These are phyloP conservation scores for Cheirogaleus major DNA, from an alignment of 2,797 vertebrate species.

Conservation along the genomic window DNA sequence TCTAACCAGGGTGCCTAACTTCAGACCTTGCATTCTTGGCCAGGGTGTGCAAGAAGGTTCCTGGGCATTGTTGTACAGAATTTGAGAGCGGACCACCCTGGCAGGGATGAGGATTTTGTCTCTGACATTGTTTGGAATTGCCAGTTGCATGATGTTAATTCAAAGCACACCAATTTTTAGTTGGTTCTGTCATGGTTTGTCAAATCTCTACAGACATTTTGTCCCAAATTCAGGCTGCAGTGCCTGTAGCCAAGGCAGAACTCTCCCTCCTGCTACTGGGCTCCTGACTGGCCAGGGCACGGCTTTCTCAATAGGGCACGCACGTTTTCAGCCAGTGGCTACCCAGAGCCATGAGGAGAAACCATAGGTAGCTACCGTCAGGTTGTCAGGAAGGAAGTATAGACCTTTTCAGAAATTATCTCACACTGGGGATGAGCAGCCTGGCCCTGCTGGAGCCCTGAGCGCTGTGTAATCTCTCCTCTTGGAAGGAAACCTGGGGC, in stretches of 20 bases:
- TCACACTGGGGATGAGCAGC: neutral
- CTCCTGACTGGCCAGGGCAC: neutral
- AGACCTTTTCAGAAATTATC: neutral
- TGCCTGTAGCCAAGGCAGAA: neutral
- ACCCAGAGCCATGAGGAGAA: neutral
- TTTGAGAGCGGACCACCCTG: too few species aligned
- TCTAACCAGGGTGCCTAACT: neutral
- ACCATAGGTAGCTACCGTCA: neutral
- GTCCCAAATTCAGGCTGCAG: neutral
- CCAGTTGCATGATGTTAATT: neutral
- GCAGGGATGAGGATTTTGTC: neutral
- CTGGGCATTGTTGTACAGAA: neutral
- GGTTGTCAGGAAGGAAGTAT: neutral
- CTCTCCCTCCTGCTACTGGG: rapidly evolving
- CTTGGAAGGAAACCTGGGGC: neutral
- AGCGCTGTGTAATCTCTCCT: neutral
- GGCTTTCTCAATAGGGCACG: neutral
- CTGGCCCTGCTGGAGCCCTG: too few species aligned
- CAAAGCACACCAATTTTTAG: neutral
- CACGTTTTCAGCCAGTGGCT: neutral
- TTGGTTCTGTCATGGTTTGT: neutral
- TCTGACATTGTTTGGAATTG: neutral
- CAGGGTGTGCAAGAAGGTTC: rapidly evolving
- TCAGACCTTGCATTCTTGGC: neutral
- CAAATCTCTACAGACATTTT: neutral